Base-by-base conservation (phyloP, 30 jellyfish, hydroid and myxozoan species). In the Nemopilema nomurai region DNA sequence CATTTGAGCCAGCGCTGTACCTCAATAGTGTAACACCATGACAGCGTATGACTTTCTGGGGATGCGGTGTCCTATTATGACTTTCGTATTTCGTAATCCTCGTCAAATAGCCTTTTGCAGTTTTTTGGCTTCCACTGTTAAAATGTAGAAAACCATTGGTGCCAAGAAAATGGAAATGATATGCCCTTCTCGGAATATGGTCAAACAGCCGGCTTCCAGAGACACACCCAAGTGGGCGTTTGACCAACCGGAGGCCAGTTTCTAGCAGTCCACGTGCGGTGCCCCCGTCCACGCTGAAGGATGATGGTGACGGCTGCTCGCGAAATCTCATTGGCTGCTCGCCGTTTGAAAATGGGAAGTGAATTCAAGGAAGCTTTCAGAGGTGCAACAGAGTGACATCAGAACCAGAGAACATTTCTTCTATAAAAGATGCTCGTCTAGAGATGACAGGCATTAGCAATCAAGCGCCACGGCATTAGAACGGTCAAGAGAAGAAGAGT, bases 291-390 rank as follows among this genome's bases (percentile, higher is more conserved):
- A 41, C 13, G 13, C 6, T 41, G 57, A 41, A 41, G 57, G 6
- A 41, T 41, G 57, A 30, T 72, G 29, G 23, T 72, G 33, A 71
- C 82, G 74, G 74, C 24, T 52, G 73, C 90, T 57, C 73, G 21
- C 57, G 20, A 22, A 23, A 49, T 9, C 82, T 72, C 25, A 49
- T 26, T 27, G 31, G 28, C 33, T n/a, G 29, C n/a, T 52, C 87
- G 68, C 62, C 87, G 62, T 77, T n/a, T 50, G 31, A 29, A 23
- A 31, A 49, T 77, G 65, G 87, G 87, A 77, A 77, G 87, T 52
- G 19, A 16, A 77, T 18, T 62, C 27, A 4, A 67, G 25, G 87
- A 63, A 65, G 50, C 77, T 53, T 77, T 53, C 67, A 25, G 77
- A 20, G 65, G 67, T 1, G n/a, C 32, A 16, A 4, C 0, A 71